These are phyloP conservation scores for Prinia subflava DNA, from an alignment of 2,113 vertebrate species.

Conservation along the genomic window DNA sequence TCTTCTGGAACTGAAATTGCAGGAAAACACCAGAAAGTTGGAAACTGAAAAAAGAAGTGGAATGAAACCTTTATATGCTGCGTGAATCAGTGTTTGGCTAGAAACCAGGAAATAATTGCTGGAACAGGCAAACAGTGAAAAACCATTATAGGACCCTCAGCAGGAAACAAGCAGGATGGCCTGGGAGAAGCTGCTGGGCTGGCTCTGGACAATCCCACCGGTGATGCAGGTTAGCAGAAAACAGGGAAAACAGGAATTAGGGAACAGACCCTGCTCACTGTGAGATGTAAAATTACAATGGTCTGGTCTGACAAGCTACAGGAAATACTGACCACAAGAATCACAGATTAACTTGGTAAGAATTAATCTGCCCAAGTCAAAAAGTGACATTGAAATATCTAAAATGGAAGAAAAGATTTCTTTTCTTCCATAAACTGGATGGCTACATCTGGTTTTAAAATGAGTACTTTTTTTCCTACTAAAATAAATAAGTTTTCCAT, in stretches of 20 bases:
- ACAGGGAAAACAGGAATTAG: background rate
- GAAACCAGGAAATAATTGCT: slow-evolving; percentile 57
- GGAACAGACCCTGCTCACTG: background rate
- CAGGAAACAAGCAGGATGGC: slow-evolving; percentile 12
- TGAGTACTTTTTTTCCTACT: background rate
- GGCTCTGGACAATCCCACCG: background rate
- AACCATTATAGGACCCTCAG: slow-evolving; percentile 32
- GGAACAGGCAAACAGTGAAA: slow-evolving; percentile 37
- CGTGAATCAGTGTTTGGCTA: slow-evolving; percentile 49
- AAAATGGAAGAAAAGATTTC: background rate
- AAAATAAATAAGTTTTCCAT: background rate
- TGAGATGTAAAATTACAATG: background rate
- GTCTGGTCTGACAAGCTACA: background rate
- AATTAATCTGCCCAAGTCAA: background rate
- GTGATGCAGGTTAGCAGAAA: background rate
- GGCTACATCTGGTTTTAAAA: background rate
- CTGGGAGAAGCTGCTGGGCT: slow-evolving; percentile 24
- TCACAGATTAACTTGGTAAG: background rate
- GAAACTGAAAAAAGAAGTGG: slow-evolving; percentile 45
- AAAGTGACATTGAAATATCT: background rate
- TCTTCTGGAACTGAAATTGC: slow-evolving; percentile 19
- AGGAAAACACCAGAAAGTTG: slow-evolving; percentile 48
- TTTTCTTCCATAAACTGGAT: background rate
- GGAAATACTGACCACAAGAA: background rate
- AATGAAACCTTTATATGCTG: slow-evolving; percentile 39